Base-by-base conservation (phyloP, 2,888 invertebrate species). In the Chloroclysta siterata region DNA sequence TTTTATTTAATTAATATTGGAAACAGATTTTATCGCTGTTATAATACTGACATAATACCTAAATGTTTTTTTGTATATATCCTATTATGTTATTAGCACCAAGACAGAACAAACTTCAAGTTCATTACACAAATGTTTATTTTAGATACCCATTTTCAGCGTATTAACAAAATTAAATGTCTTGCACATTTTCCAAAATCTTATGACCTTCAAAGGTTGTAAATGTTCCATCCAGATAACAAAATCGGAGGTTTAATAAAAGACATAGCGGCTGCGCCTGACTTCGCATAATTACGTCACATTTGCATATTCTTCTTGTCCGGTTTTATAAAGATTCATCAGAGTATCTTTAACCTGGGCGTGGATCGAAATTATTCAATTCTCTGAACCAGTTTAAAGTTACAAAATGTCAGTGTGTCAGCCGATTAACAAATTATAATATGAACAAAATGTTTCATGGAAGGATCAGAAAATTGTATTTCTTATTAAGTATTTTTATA, bases 291-390 rank as follows among this genome's bases (percentile, higher is more conserved):
- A 80, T 79, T 73, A 66, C 65, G 55, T 22, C 53, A 63, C 44
- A 81, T 82, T 81, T 74, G 72, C 81, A 80, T 82, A 77, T 73
- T 73, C 65, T 64, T 58, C 63, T 71, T 57, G 71, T 65, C 74
- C 74, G 63, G 61, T 50, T 70, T 75, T 68, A 74, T 72, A 68
- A 71, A 73, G 63, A 47, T 44, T 22, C 28, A 39, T 36, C 3
- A 46, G 55, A 61, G 44, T 39, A 39, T 2, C 11, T 42, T 42
- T 29, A 36, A 29, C 0, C 7, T 47, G 14, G 42, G 42, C 7
- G 14, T 14, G 13, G 13, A n/a, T 13, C 8, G 2, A 15, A 15
- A 2, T 44, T 17, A 44, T 14, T 8, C 5, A n/a, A n/a, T n/a
- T 5, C 8, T 41, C 7, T 2, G 11, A 5, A 13, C 13, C 2